phyloP scores from a whole-genome alignment of 37 sponge, comb jelly and placozoan genomes.

The Spongia lamella region DNA sequence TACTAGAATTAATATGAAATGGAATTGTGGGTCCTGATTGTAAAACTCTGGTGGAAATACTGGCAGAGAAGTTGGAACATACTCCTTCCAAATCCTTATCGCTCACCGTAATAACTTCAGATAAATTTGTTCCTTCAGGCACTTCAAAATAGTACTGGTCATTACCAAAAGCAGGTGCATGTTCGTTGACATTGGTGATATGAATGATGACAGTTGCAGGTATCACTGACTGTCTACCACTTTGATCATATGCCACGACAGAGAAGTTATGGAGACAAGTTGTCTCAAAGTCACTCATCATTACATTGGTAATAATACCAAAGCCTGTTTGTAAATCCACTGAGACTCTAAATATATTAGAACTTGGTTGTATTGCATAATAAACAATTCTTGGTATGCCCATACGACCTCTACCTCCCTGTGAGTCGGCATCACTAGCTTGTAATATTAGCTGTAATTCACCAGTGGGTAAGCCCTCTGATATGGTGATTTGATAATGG shows the following conservation, averaged over 20 bases:
- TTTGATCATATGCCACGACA: constrained; percentile 19
- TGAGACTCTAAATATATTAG: no score
- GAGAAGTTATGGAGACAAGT: constrained; percentile 1
- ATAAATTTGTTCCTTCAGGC: constrained; percentile 20
- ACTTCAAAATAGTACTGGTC: constrained; percentile 17
- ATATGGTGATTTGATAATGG: background rate
- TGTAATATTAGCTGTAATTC: constrained; percentile 4
- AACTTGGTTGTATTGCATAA: no score
- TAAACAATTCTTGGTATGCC: background rate
- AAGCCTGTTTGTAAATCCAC: background rate
- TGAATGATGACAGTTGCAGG: constrained; percentile 15
- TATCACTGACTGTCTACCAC: background rate
- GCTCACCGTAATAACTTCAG: constrained; percentile 22
- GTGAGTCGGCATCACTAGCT: constrained; percentile 37
- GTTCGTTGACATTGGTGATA: constrained; percentile 40
- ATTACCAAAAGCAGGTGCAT: constrained; percentile 26
- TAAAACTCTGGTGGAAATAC: background rate
- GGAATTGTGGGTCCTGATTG: background rate
- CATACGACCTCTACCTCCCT: background rate
- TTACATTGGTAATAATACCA: constrained; percentile 20
- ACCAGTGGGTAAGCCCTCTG: constrained; percentile 1
- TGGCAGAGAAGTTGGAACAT: constrained; percentile 2
- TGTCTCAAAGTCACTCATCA: constrained; percentile 26
- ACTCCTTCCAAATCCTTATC: constrained; percentile 25
- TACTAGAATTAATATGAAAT: constrained; percentile 19